Base-by-base conservation (phyloP, 2,113 vertebrate species). In the Sardina pilchardus region DNA sequence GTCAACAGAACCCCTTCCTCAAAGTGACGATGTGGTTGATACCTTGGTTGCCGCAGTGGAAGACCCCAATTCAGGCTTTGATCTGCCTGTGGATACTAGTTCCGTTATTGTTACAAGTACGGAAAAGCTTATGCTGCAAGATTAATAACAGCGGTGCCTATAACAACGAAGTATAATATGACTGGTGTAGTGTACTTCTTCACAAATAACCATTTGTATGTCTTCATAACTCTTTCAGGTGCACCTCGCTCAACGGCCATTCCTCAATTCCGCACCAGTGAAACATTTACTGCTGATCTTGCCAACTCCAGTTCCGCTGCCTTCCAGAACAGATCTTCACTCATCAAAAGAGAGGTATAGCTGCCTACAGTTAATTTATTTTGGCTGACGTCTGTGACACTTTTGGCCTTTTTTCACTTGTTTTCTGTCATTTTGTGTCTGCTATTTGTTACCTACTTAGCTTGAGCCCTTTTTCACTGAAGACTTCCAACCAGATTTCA, bases 211-310 rank as follows among this genome's bases (percentile, higher is more conserved):
- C 50, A 12, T 45, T 7, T 30, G 59, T 5, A 36, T 45, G 53
- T n/a, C 14, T 81, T 2, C 34, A 34, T 80, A 84, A 53, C 30
- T 39, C 84, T 81, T 84, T 1, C 26, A 8, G 82, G 75, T 83
- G 8, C 43, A 85, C 87, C 43, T 63, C 3, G 26, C 26, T n/a
- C 83, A n/a, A 63, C 82, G 48, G 78, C 0, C 16, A 36, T 87
- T 21, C 42, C 75, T 7, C 0, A 88, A 34, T 81, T 90, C 78
- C 8, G 75, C 44, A 85, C 87, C 44, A 56, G 84, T 45, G 87
- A 87, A 34, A 87, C 39, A 24, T 88, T 85, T 81, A 67, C 39
- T 0, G 4, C 21, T 14, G 59, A 12, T 63, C 78, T 90, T 5
- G 80, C 34, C 50, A 50, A 81, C 24, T 6, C 34, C 12, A 24